Base-by-base conservation (phyloP, 2,797 vertebrate species). In the Paedocypris micromegethes region DNA sequence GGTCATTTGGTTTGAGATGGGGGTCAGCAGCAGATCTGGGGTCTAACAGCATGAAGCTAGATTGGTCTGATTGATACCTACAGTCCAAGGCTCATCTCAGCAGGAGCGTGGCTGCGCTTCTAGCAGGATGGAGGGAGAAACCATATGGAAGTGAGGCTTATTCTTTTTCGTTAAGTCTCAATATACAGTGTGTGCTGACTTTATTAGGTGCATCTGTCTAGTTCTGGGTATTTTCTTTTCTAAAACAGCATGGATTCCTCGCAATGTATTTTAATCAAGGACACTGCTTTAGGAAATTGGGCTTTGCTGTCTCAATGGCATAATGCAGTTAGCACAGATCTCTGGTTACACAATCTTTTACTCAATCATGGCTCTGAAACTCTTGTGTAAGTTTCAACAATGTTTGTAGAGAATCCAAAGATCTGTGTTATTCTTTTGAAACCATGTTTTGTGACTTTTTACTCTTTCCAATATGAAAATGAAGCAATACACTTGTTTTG, bases 1-100 rank as follows among this genome's bases (percentile, higher is more conserved):
- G 65, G 51, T 64, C 64, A 49, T 58, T 66, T 58, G 61, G 66
- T 75, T 67, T 66, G 55, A 72, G 62, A 66, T 56, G 58, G 69
- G 23, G 64, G 70, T 72, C 64, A 72, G 64, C 70, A 61, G 64
- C 46, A 61, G 64, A 58, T 61, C 51, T 67, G 52, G 45, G 51
- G 70, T 67, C 58, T 66, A 66, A 72, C 64, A 66, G 64, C 58
- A 61, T 54, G 67, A 61, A 61, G 52, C 58, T 61, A 69, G 58
- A 69, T 69, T 69, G 51, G 58, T 61, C 50, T 55, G 51, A 55
- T 58, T 62, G 58, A 69, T 69, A n/a, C 67, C 67, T 62, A 43
- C 51, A 7, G 1, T 55, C 44, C 44, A 54, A 69, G 60, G 48
- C 58, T 61, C 51, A 62, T 41, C 51, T 0, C 67, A 61, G 58